phyloP scores from a whole-genome alignment of 2,888 invertebrate genomes.

The Ectemnius continuus region DNA sequence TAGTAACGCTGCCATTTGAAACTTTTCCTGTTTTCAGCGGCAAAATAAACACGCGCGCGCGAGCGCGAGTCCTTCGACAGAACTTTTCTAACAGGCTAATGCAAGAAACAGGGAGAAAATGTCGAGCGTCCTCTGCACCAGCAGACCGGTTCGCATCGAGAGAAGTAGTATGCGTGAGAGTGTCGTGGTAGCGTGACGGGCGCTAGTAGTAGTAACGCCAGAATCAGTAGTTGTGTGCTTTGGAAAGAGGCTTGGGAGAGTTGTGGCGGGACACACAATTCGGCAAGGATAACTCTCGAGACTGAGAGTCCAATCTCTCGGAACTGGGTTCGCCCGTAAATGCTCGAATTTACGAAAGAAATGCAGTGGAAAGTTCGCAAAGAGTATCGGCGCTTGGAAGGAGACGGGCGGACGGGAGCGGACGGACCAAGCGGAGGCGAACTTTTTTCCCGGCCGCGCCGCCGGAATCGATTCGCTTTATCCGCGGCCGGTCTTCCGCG shows the following conservation, averaged over 20 bases:
- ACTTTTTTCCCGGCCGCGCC: neutral
- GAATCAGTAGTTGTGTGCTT: neutral
- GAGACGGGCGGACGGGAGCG: neutral
- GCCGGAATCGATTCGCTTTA: neutral
- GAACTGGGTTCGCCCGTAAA: neutral
- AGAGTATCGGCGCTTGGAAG: neutral
- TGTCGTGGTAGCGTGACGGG: neutral
- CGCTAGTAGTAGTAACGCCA: too few species aligned
- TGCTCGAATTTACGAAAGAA: neutral
- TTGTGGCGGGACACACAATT: neutral
- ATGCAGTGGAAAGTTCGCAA: neutral
- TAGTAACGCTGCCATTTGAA: too few species aligned
- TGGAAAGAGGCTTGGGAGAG: conserved; percentile 1
- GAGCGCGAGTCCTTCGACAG: too few species aligned
- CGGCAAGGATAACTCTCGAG: neutral
- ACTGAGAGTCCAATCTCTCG: conserved; percentile 2
- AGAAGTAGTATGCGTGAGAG: neutral
- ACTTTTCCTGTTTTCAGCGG: too few species aligned
- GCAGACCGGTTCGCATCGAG: neutral
- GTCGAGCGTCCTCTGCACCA: too few species aligned
- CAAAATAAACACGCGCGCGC: too few species aligned
- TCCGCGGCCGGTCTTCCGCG: neutral
- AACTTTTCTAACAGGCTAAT: too few species aligned
- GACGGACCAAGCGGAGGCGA: neutral
- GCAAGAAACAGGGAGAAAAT: too few species aligned